Conservation (phyloP, 2,797 vertebrate species). For the Sebastes goodei region DNA sequence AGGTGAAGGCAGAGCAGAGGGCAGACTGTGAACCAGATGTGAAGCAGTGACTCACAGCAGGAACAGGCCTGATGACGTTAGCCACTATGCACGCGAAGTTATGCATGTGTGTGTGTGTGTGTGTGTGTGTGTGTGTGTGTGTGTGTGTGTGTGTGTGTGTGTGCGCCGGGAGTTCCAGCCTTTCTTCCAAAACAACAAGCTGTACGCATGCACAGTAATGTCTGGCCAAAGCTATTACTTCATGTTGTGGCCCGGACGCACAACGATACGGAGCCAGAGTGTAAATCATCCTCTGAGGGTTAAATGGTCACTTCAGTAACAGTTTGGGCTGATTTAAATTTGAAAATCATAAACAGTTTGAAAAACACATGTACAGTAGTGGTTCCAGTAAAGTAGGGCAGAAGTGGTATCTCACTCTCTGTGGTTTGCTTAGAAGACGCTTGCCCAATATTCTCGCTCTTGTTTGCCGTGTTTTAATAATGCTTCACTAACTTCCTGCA, state of each 20-base stretch:
- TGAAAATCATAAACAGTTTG: slow-evolving; percentile 12
- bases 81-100: slow-evolving; percentile 64
- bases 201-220: slow-evolving; percentile 59
- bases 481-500: slow-evolving; percentile 67
- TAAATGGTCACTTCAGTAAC: slow-evolving; percentile 25
- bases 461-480: slow-evolving; percentile 76
- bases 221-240: slow-evolving; percentile 65
- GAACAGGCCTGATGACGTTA: slow-evolving; percentile 69
- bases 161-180: slow-evolving; percentile 58
- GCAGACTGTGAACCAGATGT: slow-evolving; percentile 78
- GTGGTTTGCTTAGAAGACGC: slow-evolving; percentile 54
- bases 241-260: slow-evolving; percentile 49
- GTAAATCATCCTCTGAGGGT: slow-evolving; percentile 34
- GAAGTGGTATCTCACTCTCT: slow-evolving; percentile 11
- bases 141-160: slow-evolving; percentile 11
- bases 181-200: slow-evolving; percentile 76
- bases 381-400: slow-evolving; percentile 15
- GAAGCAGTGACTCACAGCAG: slow-evolving; percentile 73
- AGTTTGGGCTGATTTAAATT: slow-evolving; percentile 16
- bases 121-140: slow-evolving; percentile 6
- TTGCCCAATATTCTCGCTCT: slow-evolving; percentile 60
- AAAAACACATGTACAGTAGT: background rate
- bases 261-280: slow-evolving; percentile 22
- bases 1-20: slow-evolving; percentile 46
- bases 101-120: slow-evolving; percentile 23